Evolutionary conservation across 2,113 vertebrate species (phyloP), one percentile per base, ranked within the genome.

Genomic region (Epinephelus moara): DNA sequence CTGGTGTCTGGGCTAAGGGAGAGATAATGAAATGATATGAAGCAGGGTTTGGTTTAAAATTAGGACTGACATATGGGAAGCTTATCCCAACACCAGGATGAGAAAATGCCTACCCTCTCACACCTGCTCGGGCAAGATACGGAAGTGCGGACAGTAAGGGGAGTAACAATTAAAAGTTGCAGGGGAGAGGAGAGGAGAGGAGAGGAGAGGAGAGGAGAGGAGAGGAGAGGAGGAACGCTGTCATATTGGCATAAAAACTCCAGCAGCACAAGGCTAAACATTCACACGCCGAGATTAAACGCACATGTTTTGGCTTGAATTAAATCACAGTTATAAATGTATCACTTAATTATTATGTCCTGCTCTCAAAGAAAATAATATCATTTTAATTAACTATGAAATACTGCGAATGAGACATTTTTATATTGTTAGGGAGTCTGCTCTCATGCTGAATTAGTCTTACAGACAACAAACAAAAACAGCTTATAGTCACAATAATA

Each of bases 51-150:
- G 80, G 75, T 78, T 87, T 77, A 67, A 86, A 92, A 82, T 86
- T 82, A 80, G 82, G 71, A 56, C 74, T 72, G 85, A 80, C 85
- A 67, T 68, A 61, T 72, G 49, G 82, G 71, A 86, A 40, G 74
- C 85, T 89, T 89, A 87, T 89, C 75, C 87, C 40, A 64, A 84
- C 79, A 75, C 60, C 53, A 47, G 72, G 45, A 52, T 11, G 50
- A 62, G 71, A 53, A 85, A 85, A 75, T 18, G 59, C 71, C 75
- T 72, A 61, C 40, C 33, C 69, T 84, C 73, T 80, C 52, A 78
- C 78, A 78, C 76, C 89, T 92, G 92, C 52, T 70, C 63, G 7
- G 70, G 73, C 8, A 47, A 90, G 90, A 91, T 91, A 92, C 1
- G 4, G n/a, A 84, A 60, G 64, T 81, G 70, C 19, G 53, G 70